Conservation (phyloP, 2,888 invertebrate species). For the Phaonia tiefii region DNA sequence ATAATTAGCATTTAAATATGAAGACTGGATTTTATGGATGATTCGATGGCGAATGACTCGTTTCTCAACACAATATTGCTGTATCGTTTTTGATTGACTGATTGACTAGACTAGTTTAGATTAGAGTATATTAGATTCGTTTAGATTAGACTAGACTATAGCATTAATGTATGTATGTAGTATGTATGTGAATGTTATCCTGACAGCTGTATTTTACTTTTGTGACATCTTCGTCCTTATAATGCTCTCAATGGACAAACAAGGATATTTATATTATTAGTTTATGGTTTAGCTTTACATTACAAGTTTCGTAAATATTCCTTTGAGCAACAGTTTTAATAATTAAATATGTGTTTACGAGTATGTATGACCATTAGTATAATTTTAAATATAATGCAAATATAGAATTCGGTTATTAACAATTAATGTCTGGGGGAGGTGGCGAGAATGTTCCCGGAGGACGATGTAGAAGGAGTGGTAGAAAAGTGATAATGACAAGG, state of each 20-base stretch:
- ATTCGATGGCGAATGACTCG: conserved; percentile 4
- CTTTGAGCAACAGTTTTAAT: conserved; percentile 21
- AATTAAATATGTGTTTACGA: neutral
- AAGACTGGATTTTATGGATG: neutral
- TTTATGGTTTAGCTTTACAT: conserved; percentile 2
- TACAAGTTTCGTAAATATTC: conserved; percentile 15
- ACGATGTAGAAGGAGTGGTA: neutral
- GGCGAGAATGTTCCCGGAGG: neutral
- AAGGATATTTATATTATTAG: no score
- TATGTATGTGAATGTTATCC: neutral
- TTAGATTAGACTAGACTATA: neutral
- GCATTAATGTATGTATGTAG: neutral
- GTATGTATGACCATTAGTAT: conserved; percentile 3
- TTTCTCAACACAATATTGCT: conserved; percentile 45
- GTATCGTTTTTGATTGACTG: conserved; percentile 58
- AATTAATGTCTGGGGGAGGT: conserved; percentile 7
- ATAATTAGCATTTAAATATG: neutral
- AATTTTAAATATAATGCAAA: neutral
- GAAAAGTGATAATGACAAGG: conserved; percentile 50
- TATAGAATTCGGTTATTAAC: neutral
- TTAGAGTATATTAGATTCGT: no score
- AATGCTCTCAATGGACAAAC: no score
- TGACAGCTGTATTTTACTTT: no score
- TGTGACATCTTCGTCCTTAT: no score
- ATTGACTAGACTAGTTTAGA: conserved; percentile 20